Percentiles rank a stretch among this genome's conserved stretches.
Conservation (phyloP, 2,797 vertebrate genomes). For the Antennarius maculatus region DNA sequence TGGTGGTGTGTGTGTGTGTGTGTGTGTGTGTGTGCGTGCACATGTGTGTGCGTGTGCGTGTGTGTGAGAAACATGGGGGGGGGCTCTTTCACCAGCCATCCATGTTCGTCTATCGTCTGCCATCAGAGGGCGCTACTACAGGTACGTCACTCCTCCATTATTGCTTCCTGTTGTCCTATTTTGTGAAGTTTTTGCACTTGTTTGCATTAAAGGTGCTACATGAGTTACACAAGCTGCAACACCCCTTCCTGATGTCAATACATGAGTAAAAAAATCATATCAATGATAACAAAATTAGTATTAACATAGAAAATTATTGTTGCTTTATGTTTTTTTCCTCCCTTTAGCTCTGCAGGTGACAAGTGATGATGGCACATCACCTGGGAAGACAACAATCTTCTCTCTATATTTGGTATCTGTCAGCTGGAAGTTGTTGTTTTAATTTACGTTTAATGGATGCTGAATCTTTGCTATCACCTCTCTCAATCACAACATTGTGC, state of each 20-base stretch:
- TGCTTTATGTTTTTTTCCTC: neutral
- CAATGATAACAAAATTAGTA: neutral
- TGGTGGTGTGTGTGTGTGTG: conserved; percentile 25
- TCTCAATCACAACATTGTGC: conserved; percentile 5
- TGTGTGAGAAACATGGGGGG: conserved; percentile 10
- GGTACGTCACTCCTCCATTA: neutral
- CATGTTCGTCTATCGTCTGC: conserved; percentile 24
- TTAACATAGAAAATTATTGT: too few species aligned
- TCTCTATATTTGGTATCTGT: too few species aligned
- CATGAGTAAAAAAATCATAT: conserved; percentile 1
- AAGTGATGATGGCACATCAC: neutral
- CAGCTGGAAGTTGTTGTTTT: neutral
- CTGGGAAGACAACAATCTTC: too few species aligned
- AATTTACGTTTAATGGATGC: neutral
- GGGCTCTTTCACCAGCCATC: conserved; percentile 23
- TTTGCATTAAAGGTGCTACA: too few species aligned
- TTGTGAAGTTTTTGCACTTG: too few species aligned
- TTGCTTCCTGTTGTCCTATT: too few species aligned
- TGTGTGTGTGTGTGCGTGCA: conserved; percentile 23
- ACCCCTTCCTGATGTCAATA: neutral
- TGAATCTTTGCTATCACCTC: conserved; percentile 14
- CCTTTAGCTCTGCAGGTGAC: neutral
- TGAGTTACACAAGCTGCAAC: too few species aligned
- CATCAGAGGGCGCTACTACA: conserved; percentile 61
- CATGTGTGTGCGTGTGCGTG: conserved; percentile 17